phyloP scores from a whole-genome alignment of 1,140 invertebrate species.

The Bombyx mandarina region DNA sequence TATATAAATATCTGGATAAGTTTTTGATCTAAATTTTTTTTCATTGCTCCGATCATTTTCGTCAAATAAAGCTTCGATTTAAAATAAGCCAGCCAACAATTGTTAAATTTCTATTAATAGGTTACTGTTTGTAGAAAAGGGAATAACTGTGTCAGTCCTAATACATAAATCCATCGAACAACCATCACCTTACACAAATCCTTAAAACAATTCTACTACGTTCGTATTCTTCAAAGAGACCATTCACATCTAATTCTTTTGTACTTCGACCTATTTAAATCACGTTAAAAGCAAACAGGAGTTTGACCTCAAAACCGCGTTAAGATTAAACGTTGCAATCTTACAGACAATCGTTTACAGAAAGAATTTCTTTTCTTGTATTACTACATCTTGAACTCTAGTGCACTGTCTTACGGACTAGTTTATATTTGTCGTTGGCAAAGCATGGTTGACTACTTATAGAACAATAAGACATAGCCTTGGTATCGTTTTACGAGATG shows the following conservation, averaged over 20 bases:
- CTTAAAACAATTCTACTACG: constrained; percentile 2
- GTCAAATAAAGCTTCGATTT: no score
- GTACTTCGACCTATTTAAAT: constrained; percentile 46
- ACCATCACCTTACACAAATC: constrained; percentile 1
- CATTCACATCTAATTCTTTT: constrained; percentile 31
- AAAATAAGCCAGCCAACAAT: no score
- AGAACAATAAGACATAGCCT: constrained; percentile 59
- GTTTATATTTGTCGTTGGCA: constrained; percentile 19
- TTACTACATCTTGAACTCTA: neutral
- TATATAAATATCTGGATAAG: no score
- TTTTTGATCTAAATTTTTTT: no score
- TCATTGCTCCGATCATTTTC: no score
- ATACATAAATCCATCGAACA: constrained; percentile 2
- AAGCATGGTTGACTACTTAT: constrained; percentile 9
- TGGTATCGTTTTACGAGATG: constrained; percentile 46
- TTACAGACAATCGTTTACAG: constrained; percentile 15
- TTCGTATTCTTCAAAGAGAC: constrained; percentile 12
- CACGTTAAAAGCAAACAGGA: constrained; percentile 40
- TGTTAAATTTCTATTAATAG: neutral
- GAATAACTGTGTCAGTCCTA: no score
- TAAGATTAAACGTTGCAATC: constrained; percentile 30
- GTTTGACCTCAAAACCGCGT: constrained; percentile 47
- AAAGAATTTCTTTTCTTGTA: constrained; percentile 10
- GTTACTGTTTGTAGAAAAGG: neutral
- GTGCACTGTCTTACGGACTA: neutral